Evolutionary conservation across 2,113 vertebrate genomes (phyloP).

Genomic region (Nannospalax galili): DNA sequence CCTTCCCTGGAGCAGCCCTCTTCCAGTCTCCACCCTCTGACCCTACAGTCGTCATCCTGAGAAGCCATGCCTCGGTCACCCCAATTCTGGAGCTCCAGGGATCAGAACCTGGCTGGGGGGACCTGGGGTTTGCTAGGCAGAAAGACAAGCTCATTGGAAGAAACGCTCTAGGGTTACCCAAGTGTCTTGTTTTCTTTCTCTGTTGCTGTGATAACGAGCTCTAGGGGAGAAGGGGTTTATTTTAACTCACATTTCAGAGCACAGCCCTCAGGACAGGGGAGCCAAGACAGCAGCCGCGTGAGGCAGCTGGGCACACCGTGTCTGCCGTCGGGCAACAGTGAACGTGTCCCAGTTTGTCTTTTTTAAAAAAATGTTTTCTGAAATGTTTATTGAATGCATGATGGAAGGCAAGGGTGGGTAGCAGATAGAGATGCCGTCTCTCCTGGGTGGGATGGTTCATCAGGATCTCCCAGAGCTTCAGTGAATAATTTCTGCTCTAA

Average conservation of each 20-base stretch:
- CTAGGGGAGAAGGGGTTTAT: background rate
- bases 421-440: too few relatives aligned
- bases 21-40: background rate
- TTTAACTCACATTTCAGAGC: background rate
- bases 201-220: background rate
- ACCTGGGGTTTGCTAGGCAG: rapidly evolving
- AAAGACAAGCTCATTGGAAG: background rate
- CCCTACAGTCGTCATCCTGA: background rate
- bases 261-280: background rate
- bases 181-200: background rate
- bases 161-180: background rate
- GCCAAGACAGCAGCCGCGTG: background rate
- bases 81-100: background rate
- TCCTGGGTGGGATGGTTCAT: too few relatives aligned
- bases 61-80: too few relatives aligned
- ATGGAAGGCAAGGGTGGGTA: too few relatives aligned
- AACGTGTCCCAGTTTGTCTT: too few relatives aligned
- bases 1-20: background rate
- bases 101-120: background rate
- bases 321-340: background rate
- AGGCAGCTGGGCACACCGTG: background rate
- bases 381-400: too few relatives aligned
- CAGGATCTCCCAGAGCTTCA: too few relatives aligned
- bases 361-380: too few relatives aligned
- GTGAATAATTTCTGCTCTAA: too few relatives aligned